phyloP scores from a whole-genome alignment of 2,797 vertebrate species.

The Notolepis coatsorum region DNA sequence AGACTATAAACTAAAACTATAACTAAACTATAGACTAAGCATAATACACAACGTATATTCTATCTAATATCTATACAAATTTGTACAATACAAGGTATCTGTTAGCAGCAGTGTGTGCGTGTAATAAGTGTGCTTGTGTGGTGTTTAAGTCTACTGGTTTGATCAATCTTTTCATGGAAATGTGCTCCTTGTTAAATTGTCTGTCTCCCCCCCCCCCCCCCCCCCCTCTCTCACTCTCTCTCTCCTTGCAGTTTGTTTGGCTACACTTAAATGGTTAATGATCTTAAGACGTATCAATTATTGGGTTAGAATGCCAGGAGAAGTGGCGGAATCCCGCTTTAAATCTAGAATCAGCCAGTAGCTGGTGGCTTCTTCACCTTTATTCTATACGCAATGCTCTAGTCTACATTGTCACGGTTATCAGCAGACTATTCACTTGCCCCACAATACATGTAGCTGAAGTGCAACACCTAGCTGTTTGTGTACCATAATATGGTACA shows the following conservation, averaged over 20 bases:
- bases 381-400: background rate
- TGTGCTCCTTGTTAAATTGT: background rate
- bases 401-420: background rate
- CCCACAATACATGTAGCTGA: background rate
- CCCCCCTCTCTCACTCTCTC: too few species aligned
- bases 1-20: too few species aligned
- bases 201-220: too few species aligned
- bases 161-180: conserved; percentile 6
- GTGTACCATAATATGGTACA: too few species aligned
- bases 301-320: background rate
- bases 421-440: background rate
- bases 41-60: too few species aligned
- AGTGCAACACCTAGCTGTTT: conserved; percentile 7
- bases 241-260: background rate
- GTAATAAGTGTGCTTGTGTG: too few species aligned
- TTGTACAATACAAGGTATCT: too few species aligned
- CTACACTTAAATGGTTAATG: background rate
- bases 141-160: too few species aligned
- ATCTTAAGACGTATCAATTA: background rate
- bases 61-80: too few species aligned
- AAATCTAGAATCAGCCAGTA: background rate
- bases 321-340: background rate
- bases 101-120: too few species aligned
- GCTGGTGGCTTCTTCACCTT: background rate
- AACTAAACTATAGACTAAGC: too few species aligned